A percentile compares a stretch with the other conserved stretches of the same genome.
Evolutionary conservation across 2,888 invertebrate species (phyloP).

Genomic region (Orchestes rusci): DNA sequence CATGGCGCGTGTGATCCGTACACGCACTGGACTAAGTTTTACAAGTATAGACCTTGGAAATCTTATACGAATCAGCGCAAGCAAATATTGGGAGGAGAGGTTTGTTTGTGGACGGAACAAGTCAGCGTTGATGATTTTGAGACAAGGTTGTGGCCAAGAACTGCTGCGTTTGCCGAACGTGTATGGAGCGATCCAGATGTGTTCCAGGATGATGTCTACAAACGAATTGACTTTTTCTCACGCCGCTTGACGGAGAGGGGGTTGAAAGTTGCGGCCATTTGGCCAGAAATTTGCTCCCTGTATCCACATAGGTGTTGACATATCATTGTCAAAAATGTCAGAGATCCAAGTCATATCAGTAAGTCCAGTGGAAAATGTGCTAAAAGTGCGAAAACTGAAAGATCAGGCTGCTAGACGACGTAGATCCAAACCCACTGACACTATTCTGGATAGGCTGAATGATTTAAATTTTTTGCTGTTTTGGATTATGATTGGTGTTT

Average conservation of each 20-base stretch:
- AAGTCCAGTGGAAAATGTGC: too few relatives aligned
- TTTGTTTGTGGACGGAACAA: slow-evolving; percentile 78
- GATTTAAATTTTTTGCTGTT: too few relatives aligned
- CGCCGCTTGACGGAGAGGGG: slow-evolving; percentile 55
- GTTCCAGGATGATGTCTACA: slow-evolving; percentile 51
- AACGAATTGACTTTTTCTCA: slow-evolving; percentile 56
- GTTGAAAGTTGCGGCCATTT: slow-evolving; percentile 58
- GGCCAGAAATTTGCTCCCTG: slow-evolving; percentile 69
- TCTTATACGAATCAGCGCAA: slow-evolving; percentile 39
- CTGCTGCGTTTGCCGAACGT: slow-evolving; percentile 71
- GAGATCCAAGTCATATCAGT: too few relatives aligned
- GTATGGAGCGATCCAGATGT: slow-evolving; percentile 58
- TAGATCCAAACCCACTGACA: too few relatives aligned
- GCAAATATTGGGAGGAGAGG: slow-evolving; percentile 62
- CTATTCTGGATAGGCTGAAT: too few relatives aligned
- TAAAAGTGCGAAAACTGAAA: too few relatives aligned
- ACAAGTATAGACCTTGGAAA: slow-evolving; percentile 69
- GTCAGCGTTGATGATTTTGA: slow-evolving; percentile 63
- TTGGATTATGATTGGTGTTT: too few relatives aligned
- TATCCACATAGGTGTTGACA: slow-evolving; percentile 56
- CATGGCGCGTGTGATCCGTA: slow-evolving; percentile 78
- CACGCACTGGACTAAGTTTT: slow-evolving; percentile 75
- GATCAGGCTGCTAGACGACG: too few relatives aligned
- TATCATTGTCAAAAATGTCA: too few relatives aligned
- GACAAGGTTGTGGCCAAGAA: slow-evolving; percentile 72